Conservation (phyloP, 2,888 invertebrate species). For the Lacanobia wlatinum region DNA sequence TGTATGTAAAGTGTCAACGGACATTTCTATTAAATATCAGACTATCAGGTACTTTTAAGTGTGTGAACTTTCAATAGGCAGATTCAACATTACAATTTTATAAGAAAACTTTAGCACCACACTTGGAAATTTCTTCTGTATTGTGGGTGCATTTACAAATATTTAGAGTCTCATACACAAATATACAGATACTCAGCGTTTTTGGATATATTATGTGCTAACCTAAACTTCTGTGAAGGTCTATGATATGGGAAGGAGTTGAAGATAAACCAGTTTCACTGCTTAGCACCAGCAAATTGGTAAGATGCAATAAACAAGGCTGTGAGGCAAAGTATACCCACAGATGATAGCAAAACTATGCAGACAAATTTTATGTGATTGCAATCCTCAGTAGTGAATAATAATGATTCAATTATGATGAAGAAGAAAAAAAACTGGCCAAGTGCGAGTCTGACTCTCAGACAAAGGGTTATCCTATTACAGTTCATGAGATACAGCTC, state of each 20-base stretch:
- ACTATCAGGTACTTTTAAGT: neutral
- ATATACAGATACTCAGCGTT: too few species aligned
- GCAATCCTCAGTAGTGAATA: neutral
- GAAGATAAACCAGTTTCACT: neutral
- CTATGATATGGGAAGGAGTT: too few species aligned
- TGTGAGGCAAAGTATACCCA: neutral
- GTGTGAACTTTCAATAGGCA: neutral
- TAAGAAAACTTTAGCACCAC: too few species aligned
- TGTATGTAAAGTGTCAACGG: neutral
- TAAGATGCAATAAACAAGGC: neutral
- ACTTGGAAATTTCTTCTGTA: neutral
- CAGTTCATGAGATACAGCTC: too few species aligned
- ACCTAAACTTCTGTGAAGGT: neutral
- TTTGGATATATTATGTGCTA: too few species aligned
- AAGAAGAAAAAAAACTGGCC: neutral
- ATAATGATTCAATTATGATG: too few species aligned
- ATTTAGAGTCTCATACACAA: too few species aligned
- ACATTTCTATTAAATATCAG: neutral
- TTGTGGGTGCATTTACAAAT: too few species aligned
- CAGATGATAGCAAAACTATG: neutral
- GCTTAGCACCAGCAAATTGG: neutral
- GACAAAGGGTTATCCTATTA: too few species aligned
- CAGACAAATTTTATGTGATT: neutral
- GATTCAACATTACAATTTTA: too few species aligned
- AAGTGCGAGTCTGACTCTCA: too few species aligned